Base-by-base conservation (phyloP, 2,888 invertebrate genomes). In the Chouioia cunea region DNA sequence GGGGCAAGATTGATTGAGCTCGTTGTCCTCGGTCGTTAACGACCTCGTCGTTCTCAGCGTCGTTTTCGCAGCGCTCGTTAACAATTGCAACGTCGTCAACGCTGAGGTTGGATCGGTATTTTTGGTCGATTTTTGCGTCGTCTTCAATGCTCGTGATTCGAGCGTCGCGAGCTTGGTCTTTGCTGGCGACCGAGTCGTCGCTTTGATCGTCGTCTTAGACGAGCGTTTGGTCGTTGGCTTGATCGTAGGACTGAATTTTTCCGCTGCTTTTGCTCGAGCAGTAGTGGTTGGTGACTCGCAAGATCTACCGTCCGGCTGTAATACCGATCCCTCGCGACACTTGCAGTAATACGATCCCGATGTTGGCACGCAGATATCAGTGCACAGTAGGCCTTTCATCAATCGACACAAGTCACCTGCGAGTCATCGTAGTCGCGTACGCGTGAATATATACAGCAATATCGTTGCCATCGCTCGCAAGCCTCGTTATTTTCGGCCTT, bases 341-440 rank as follows among this genome's bases (percentile, higher is more conserved):
- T 89, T 89, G 79, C 94, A 93, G 73, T 86, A 88, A 80, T 90
- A 93, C 0, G 93, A 93, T 0, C 91, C 91, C 0, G 89, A 91
- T 0, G 91, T 88, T 1, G 94, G 92, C 23, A 93, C 89, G 80
- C 95, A 95, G 77, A 92, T 90, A 77, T 95, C 94, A 0, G 93
- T 92, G 82, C 95, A 95, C 15, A 93, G 85, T 78, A 88, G 83
- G n/a, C 87, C 88, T 80, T 86, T 85, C 81, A 89, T 87, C 48
- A 87, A 75, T 52, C 85, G 79, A 75, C 89, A 89, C 50, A 88
- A 81, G 76, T 88, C 86, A 44, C 83, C 85, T 58, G 18, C 12
- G 27, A 54, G n/a, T n/a, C n/a, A n/a, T n/a, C n/a, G n/a, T n/a
- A n/a, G n/a, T n/a, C n/a, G n/a, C n/a, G n/a, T n/a, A n/a, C n/a